Conservation (phyloP, 2,797 vertebrate genomes). For the Microctenopoma steveboyesi region DNA sequence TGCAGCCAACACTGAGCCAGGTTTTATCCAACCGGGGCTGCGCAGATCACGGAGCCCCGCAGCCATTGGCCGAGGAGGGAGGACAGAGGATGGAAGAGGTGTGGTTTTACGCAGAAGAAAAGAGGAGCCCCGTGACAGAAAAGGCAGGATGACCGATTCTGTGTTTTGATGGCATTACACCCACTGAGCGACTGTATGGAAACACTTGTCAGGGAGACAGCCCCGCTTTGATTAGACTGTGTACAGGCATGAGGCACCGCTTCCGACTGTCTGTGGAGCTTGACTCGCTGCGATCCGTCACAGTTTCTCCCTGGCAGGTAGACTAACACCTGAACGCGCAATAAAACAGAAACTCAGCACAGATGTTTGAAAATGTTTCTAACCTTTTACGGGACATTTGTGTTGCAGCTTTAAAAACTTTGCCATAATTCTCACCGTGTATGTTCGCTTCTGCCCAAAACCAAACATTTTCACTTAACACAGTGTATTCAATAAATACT, state of each 20-base stretch:
- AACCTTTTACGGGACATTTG: neutral
- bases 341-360: neutral
- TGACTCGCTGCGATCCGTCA: slow-evolving; percentile 66
- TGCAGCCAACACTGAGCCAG: slow-evolving; percentile 53
- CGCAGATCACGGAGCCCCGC: slow-evolving; percentile 55
- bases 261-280: slow-evolving; percentile 50
- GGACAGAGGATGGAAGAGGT: slow-evolving; percentile 42
- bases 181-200: slow-evolving; percentile 72
- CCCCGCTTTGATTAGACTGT: slow-evolving; percentile 42
- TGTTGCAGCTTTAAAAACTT: neutral
- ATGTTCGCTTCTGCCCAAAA: too few species aligned
- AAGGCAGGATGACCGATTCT: slow-evolving; percentile 53
- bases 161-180: slow-evolving; percentile 66
- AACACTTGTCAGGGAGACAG: slow-evolving; percentile 77
- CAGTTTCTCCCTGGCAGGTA: slow-evolving; percentile 44
- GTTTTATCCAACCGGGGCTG: slow-evolving; percentile 80
- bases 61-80: slow-evolving; percentile 73
- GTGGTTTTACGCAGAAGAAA: slow-evolving; percentile 49
- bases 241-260: slow-evolving; percentile 46
- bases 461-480: too few species aligned
- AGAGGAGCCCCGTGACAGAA: neutral
- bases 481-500: too few species aligned
- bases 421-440: too few species aligned
- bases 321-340: slow-evolving; percentile 25
- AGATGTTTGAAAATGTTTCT: neutral